Conservation (phyloP, 2,888 invertebrate species). For the Lymantria dispar region DNA sequence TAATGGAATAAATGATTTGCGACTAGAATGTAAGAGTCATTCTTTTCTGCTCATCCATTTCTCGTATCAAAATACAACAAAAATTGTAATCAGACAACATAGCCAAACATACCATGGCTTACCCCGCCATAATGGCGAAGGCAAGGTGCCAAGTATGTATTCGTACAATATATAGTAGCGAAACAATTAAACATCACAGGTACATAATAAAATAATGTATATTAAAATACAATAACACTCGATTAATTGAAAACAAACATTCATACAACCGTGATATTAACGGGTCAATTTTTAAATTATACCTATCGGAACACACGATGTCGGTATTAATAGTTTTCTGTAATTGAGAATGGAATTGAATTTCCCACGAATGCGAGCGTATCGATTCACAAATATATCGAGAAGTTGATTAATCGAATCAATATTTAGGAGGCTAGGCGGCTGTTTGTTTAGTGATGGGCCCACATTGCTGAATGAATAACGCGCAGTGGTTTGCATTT, state of each 20-base stretch:
- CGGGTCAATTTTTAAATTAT: slow-evolving; percentile 48
- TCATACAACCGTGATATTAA: slow-evolving; percentile 44
- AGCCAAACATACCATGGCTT: too few species aligned
- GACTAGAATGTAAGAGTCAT: too few species aligned
- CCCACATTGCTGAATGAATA: slow-evolving; percentile 10
- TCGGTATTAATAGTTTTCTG: slow-evolving; percentile 51
- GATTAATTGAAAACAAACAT: slow-evolving; percentile 32
- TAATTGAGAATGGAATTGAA: slow-evolving; percentile 53
- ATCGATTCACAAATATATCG: slow-evolving; percentile 52
- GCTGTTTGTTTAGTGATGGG: slow-evolving; percentile 28
- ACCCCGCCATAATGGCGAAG: too few species aligned
- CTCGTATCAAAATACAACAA: too few species aligned
- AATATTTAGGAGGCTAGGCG: slow-evolving; percentile 50
- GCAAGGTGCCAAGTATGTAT: too few species aligned
- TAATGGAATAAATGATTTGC: too few species aligned
- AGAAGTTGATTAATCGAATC: slow-evolving; percentile 52
- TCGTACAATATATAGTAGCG: too few species aligned
- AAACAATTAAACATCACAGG: too few species aligned
- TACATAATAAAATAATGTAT: neutral
- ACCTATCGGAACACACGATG: slow-evolving; percentile 31
- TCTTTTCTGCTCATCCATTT: too few species aligned
- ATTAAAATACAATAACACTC: slow-evolving; percentile 1
- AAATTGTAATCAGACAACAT: too few species aligned
- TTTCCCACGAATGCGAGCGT: slow-evolving; percentile 46
- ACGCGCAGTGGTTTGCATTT: slow-evolving; percentile 7